phyloP scores from a whole-genome alignment of 2,113 vertebrate species.

The Sorex araneus region DNA sequence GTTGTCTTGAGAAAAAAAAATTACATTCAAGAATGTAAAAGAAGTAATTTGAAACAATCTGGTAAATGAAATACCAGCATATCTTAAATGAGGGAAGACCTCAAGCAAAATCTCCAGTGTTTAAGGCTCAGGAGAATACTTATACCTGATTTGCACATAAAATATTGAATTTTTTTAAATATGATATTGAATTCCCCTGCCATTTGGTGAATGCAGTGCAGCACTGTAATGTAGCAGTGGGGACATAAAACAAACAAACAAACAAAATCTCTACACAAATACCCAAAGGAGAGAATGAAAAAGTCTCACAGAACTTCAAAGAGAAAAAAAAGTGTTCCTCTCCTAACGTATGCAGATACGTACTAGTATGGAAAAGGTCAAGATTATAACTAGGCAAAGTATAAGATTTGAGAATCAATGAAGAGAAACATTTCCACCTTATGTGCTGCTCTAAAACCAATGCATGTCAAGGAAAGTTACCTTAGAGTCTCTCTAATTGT shows the following conservation, averaged over 20 bases:
- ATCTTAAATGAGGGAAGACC: slow-evolving; percentile 51
- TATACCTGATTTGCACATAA: slow-evolving; percentile 71
- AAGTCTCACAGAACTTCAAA: slow-evolving; percentile 49
- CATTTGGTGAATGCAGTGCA: slow-evolving; percentile 45
- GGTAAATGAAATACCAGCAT: background rate
- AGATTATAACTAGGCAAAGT: slow-evolving; percentile 20
- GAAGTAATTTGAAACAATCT: background rate
- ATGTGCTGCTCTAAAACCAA: background rate
- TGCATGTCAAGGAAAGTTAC: background rate
- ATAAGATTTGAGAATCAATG: slow-evolving; percentile 4
- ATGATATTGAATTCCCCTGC: slow-evolving; percentile 62
- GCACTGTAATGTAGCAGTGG: slow-evolving; percentile 27
- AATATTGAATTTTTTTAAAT: slow-evolving; percentile 72
- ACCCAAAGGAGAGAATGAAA: slow-evolving; percentile 48
- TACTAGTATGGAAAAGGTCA: slow-evolving; percentile 27
- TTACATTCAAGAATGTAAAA: background rate
- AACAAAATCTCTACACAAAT: slow-evolving; percentile 36
- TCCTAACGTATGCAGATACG: background rate
- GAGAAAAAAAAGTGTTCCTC: background rate
- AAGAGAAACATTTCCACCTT: background rate
- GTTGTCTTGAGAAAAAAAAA: background rate
- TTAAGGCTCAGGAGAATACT: slow-evolving; percentile 55
- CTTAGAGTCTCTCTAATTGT: background rate
- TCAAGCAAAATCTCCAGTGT: slow-evolving; percentile 32
- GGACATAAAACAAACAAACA: slow-evolving; percentile 62